phyloP scores from a whole-genome alignment of 1,140 invertebrate genomes.

The Rhagoletis zephyria region DNA sequence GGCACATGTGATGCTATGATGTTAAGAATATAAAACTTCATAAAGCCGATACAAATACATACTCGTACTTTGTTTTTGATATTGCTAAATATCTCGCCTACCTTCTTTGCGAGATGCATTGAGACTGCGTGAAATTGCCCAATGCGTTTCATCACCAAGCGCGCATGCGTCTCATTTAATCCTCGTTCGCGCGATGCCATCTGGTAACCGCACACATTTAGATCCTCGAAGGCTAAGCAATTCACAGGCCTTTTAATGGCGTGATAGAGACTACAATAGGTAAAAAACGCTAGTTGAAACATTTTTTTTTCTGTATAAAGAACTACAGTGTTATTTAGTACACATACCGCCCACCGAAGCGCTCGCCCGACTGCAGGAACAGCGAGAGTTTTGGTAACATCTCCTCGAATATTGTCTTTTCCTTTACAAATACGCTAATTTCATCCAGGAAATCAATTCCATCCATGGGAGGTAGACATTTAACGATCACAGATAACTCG shows the following conservation, averaged over 20 bases:
- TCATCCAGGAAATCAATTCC: conserved; percentile 64
- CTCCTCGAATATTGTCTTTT: conserved; percentile 65
- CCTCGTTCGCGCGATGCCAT: conserved; percentile 66
- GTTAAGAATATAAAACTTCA: no score
- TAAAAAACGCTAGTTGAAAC: neutral
- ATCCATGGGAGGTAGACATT: conserved; percentile 64
- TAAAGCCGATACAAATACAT: no score
- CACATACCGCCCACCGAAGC: conserved; percentile 66
- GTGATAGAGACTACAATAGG: conserved; percentile 62
- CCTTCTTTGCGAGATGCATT: conserved; percentile 63
- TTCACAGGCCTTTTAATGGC: conserved; percentile 63
- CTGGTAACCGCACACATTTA: conserved; percentile 60
- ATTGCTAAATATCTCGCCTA: conserved; percentile 43
- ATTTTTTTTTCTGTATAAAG: neutral
- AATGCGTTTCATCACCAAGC: conserved; percentile 65
- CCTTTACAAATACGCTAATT: conserved; percentile 66
- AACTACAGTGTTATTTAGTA: neutral
- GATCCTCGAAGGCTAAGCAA: conserved; percentile 68
- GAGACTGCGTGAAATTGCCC: conserved; percentile 69
- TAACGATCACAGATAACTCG: conserved; percentile 62
- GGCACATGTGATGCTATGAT: no score
- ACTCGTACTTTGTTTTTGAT: no score
- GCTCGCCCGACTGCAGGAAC: conserved; percentile 60
- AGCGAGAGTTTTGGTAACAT: conserved; percentile 66
- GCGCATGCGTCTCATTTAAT: conserved; percentile 63